phyloP scores from a whole-genome alignment of 1,140 invertebrate genomes.

The Halictus rubicundus region DNA sequence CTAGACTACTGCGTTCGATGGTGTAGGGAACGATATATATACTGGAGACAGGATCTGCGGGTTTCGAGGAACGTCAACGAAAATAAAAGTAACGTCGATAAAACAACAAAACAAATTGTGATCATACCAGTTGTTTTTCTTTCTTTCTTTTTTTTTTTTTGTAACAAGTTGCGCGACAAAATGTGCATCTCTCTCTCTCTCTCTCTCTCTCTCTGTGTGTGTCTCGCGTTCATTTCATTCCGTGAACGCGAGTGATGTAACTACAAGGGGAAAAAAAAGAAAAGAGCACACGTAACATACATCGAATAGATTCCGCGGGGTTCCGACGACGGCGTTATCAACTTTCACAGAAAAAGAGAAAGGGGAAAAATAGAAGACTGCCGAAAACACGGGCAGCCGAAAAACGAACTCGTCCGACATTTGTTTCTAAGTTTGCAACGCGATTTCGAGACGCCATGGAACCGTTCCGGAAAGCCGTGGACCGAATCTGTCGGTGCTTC shows the following conservation, averaged over 20 bases:
- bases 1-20: conserved; percentile 8
- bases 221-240: background rate
- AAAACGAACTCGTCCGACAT: background rate
- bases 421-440: background rate
- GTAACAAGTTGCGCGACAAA: conserved; percentile 65
- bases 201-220: too few species aligned
- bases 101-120: conserved; percentile 56
- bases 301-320: background rate
- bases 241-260: conserved; percentile 21
- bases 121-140: conserved; percentile 61
- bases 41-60: background rate
- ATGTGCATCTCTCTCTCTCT: conserved; percentile 40
- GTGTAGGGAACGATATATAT: too few species aligned
- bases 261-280: conserved; percentile 28
- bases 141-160: conserved; percentile 28
- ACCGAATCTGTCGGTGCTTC: conserved; percentile 26
- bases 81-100: conserved; percentile 26
- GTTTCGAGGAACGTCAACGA: background rate
- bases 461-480: conserved; percentile 21
- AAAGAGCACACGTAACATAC: conserved; percentile 6
- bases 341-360: background rate
- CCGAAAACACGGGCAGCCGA: too few species aligned
- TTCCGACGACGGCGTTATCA: background rate
- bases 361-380: background rate
- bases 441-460: background rate